These are phyloP conservation scores for Branchinecta lindahli DNA, from an alignment of 1,140 invertebrate genomes.

Conservation along the genomic window DNA sequence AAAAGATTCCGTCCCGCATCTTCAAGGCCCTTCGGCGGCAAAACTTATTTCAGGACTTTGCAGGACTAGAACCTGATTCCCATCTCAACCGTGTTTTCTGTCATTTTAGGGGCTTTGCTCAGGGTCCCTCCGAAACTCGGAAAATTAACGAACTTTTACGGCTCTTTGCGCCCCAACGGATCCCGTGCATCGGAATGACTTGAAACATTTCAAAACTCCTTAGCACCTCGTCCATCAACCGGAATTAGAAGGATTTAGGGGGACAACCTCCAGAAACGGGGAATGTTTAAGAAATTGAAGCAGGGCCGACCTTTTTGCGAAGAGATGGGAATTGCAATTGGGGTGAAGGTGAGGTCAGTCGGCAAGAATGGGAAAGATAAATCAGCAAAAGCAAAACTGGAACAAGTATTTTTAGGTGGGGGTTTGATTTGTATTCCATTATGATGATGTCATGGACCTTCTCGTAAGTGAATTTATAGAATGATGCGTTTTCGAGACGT, in stretches of 20 bases:
- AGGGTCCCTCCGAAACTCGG: background rate
- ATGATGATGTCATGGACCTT: too few relatives aligned
- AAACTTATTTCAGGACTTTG: conserved; percentile 2
- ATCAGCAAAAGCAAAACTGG: too few relatives aligned
- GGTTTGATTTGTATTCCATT: too few relatives aligned
- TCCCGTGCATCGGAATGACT: background rate
- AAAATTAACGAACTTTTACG: conserved; percentile 5
- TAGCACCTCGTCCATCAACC: conserved; percentile 2
- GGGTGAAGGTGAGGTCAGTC: too few relatives aligned
- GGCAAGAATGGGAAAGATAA: too few relatives aligned
- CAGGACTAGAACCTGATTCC: background rate
- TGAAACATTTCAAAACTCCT: background rate
- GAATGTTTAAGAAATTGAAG: background rate
- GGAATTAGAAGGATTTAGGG: background rate
- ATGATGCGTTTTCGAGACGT: too few relatives aligned
- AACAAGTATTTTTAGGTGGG: too few relatives aligned
- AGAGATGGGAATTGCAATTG: too few relatives aligned
- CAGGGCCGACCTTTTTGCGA: too few relatives aligned
- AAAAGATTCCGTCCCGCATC: background rate
- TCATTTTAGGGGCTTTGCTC: conserved; percentile 1
- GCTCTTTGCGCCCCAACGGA: background rate
- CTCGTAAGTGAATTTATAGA: too few relatives aligned
- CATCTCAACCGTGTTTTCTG: conserved; percentile 3
- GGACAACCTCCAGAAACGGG: background rate
- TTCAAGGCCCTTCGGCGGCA: background rate